A percentile compares a stretch with the other conserved stretches of the same genome.
These are phyloP conservation scores for Drosophila parvula DNA, from an alignment of 1,140 invertebrate genomes.

Conservation along the genomic window DNA sequence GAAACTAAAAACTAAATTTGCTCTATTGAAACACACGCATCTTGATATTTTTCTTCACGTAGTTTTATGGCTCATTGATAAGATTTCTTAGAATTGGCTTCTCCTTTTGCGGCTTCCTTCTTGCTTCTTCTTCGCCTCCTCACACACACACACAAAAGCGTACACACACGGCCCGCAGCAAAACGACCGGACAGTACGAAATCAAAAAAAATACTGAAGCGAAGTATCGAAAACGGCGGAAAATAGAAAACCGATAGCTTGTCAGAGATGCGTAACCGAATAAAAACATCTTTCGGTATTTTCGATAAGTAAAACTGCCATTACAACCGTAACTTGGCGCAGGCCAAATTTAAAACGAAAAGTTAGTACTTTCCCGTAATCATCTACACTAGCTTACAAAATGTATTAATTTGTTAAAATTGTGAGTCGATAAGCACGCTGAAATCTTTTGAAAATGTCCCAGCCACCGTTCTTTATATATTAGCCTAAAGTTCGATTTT, in stretches of 20 bases:
- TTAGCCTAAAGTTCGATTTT: no score
- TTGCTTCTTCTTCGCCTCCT: constrained; percentile 23
- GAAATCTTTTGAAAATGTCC: no score
- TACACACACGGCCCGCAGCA: constrained; percentile 26
- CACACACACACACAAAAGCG: constrained; percentile 26
- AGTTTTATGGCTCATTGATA: constrained; percentile 64
- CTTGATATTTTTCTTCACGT: constrained; percentile 36
- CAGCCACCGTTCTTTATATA: no score
- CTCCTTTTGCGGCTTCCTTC: constrained; percentile 67
- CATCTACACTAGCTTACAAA: no score
- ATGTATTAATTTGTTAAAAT: no score
- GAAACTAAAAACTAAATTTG: constrained; percentile 22
- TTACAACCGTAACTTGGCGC: no score
- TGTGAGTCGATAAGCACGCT: no score
- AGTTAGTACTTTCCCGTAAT: no score
- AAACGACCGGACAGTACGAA: constrained; percentile 28
- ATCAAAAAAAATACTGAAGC: constrained; percentile 6
- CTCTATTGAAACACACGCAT: constrained; percentile 50
- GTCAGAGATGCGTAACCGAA: neutral
- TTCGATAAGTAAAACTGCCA: neutral
- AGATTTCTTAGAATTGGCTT: constrained; percentile 70
- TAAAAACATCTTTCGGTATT: neutral
- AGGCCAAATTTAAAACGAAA: no score
- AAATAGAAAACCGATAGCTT: neutral
- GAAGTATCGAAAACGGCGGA: neutral